Evolutionary conservation across 2,113 vertebrate genomes (phyloP).

Genomic region (Emydura subglobosa): DNA sequence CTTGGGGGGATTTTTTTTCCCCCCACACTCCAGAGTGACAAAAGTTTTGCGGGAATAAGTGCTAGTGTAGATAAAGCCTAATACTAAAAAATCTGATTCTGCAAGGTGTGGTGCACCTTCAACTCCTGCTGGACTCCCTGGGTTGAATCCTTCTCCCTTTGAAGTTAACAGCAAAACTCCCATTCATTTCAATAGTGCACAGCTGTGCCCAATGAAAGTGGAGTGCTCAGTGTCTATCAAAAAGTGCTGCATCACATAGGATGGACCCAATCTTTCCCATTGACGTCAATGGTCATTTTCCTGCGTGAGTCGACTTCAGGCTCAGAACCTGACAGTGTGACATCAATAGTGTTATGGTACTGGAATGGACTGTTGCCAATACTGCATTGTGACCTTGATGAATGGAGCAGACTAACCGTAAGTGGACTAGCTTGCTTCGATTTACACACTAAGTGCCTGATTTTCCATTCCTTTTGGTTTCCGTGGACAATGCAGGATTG

Average conservation of each 20-base stretch:
- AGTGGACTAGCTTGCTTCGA: background rate
- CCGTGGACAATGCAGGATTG: fast-evolving
- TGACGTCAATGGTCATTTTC: background rate
- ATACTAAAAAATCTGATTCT: background rate
- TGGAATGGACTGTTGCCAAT: background rate
- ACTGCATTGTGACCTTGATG: background rate
- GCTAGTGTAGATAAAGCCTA: no score
- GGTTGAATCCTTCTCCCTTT: background rate
- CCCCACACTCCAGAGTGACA: no score
- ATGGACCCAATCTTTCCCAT: background rate
- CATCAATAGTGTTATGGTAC: background rate
- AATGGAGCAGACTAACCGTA: background rate
- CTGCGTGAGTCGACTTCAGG: background rate
- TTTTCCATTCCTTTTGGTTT: background rate
- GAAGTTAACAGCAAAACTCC: background rate
- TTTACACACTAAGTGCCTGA: background rate
- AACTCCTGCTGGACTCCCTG: background rate
- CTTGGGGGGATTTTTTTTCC: no score
- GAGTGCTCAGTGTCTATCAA: background rate
- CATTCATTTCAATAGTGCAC: background rate
- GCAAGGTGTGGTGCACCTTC: background rate
- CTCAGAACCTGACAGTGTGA: background rate
- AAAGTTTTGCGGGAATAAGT: no score
- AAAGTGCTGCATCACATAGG: background rate
- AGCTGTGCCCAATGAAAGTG: background rate